phyloP scores from a whole-genome alignment of 2,888 invertebrate genomes.

The Willowsia nigromaculata region DNA sequence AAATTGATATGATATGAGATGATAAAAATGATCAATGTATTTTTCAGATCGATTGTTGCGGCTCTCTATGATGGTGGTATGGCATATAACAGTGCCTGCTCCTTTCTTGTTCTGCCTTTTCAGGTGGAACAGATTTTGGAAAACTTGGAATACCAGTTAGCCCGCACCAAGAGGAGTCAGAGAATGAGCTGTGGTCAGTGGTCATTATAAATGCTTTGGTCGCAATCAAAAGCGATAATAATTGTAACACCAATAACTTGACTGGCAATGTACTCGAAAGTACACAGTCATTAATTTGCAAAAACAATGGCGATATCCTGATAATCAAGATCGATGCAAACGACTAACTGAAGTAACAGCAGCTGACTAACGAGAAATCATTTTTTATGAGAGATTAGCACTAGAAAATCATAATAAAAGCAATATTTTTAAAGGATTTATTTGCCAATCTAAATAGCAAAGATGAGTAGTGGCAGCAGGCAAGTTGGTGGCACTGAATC shows the following conservation, averaged over 20 bases:
- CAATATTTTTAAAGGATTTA: slow-evolving; percentile 13
- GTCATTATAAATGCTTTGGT: neutral
- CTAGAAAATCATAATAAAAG: neutral
- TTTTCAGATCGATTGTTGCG: neutral
- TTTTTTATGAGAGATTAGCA: neutral
- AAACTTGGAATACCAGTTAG: slow-evolving; percentile 31
- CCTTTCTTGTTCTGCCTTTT: too few relatives aligned
- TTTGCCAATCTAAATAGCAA: slow-evolving; percentile 5
- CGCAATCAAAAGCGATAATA: neutral
- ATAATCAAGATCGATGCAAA: neutral
- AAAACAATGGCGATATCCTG: slow-evolving; percentile 15
- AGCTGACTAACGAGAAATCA: slow-evolving; percentile 49
- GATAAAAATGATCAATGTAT: slow-evolving; percentile 13
- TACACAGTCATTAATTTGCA: slow-evolving; percentile 50
- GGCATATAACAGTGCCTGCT: neutral
- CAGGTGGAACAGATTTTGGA: slow-evolving; percentile 30
- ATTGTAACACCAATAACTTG: slow-evolving; percentile 21
- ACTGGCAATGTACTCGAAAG: neutral
- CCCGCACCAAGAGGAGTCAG: slow-evolving; percentile 7
- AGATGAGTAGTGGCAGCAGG: neutral
- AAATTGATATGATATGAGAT: slow-evolving; percentile 15
- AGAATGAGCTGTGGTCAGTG: neutral
- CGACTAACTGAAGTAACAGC: neutral
- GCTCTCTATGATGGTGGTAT: slow-evolving; percentile 6
- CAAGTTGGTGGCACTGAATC: neutral